These are phyloP conservation scores for Xenopus borealis DNA, from an alignment of 2,113 vertebrate species.

Conservation along the genomic window DNA sequence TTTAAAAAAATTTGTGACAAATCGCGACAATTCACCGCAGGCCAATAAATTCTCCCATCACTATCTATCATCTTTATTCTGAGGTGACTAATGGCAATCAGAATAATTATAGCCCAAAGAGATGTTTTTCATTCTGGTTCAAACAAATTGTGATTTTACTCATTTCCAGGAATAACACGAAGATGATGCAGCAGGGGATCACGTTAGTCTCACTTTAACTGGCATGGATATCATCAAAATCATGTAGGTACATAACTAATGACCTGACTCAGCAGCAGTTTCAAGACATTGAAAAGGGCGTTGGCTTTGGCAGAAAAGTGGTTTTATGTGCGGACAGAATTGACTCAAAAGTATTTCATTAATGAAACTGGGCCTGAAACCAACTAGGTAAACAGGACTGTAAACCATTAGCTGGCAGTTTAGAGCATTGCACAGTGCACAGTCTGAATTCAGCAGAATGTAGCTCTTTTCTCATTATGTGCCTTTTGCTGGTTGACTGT, in stretches of 20 bases:
- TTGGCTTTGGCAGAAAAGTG: constrained; percentile 16
- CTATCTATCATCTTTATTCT: too few relatives aligned
- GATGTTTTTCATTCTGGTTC: constrained; percentile 49
- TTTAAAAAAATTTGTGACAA: too few relatives aligned
- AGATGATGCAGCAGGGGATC: constrained; percentile 89
- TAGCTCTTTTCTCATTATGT: neutral
- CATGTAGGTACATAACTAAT: constrained; percentile 78
- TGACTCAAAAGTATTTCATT: constrained; percentile 36
- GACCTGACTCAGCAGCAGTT: constrained; percentile 46
- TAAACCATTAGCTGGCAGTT: constrained; percentile 14
- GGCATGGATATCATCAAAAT: constrained; percentile 99
- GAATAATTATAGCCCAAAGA: constrained; percentile 57
- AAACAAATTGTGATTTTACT: constrained; percentile 67
- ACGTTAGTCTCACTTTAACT: constrained; percentile 92
- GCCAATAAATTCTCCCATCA: too few relatives aligned
- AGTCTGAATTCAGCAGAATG: constrained; percentile 1
- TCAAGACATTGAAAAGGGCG: constrained; percentile 25
- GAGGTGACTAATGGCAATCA: constrained; percentile 72
- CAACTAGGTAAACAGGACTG: constrained; percentile 29
- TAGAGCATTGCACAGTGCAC: neutral
- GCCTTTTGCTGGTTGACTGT: too few relatives aligned
- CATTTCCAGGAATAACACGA: constrained; percentile 91
- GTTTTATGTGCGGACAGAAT: constrained; percentile 32
- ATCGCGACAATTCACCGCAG: too few relatives aligned
- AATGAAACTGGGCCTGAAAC: constrained; percentile 40